Evolutionary conservation across 2,888 invertebrate species (phyloP).

Genomic region (Lithophane semibrunnea): DNA sequence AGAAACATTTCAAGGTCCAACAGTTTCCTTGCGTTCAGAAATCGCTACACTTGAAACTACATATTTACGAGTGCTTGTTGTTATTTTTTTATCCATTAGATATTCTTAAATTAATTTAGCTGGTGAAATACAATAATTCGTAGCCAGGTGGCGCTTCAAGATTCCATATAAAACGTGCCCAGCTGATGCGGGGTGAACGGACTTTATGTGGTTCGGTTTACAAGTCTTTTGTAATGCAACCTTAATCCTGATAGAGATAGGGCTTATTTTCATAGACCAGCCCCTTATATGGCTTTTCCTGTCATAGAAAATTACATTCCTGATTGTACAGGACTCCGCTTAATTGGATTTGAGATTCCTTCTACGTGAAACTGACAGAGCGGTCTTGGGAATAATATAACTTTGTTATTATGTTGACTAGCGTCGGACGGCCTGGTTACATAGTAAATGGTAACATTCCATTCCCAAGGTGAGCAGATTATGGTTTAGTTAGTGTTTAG

Average conservation of each 20-base stretch:
- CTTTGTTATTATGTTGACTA: slow-evolving; percentile 55
- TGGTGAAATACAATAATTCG: slow-evolving; percentile 36
- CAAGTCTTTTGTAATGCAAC: slow-evolving; percentile 53
- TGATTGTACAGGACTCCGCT: slow-evolving; percentile 63
- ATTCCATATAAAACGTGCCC: slow-evolving; percentile 45
- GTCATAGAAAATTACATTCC: slow-evolving; percentile 66
- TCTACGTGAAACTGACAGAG: slow-evolving; percentile 53
- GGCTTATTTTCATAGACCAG: slow-evolving; percentile 56
- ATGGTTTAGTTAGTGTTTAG: slow-evolving; percentile 75
- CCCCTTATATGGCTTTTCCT: slow-evolving; percentile 69
- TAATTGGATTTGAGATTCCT: slow-evolving; percentile 74
- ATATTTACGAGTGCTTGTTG: slow-evolving; percentile 4
- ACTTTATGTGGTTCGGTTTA: slow-evolving; percentile 40
- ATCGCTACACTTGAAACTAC: slow-evolving; percentile 27
- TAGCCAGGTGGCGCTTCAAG: slow-evolving; percentile 35
- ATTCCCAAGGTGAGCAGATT: slow-evolving; percentile 84
- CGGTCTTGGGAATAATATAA: slow-evolving; percentile 43
- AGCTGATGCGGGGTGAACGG: slow-evolving; percentile 62
- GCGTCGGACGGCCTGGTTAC: slow-evolving; percentile 66
- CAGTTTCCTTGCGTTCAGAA: slow-evolving; percentile 45
- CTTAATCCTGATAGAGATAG: slow-evolving; percentile 55
- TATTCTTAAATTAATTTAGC: slow-evolving; percentile 17
- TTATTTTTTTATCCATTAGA: slow-evolving; percentile 18
- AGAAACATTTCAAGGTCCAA: slow-evolving; percentile 59
- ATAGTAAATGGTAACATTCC: slow-evolving; percentile 83